Conservation (phyloP, 2,888 invertebrate genomes). For the Cheilosia grossa region DNA sequence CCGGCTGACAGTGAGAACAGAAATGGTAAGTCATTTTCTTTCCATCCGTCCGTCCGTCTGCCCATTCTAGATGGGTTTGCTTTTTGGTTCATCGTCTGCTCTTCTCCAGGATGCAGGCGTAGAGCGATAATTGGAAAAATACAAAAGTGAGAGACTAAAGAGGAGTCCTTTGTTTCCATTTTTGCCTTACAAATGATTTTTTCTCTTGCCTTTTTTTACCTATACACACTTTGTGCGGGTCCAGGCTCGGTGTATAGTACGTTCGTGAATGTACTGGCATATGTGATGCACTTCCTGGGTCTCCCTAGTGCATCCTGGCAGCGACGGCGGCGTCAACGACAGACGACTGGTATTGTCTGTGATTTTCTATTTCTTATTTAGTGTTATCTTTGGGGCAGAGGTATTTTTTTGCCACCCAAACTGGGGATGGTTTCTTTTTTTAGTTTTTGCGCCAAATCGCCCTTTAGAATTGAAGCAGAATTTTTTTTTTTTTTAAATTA, state of each 20-base stretch:
- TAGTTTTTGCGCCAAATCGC: slow-evolving; percentile 42
- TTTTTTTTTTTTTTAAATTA: slow-evolving; percentile 56
- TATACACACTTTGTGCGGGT: slow-evolving; percentile 15
- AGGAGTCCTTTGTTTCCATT: slow-evolving; percentile 67
- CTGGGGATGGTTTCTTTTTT: slow-evolving; percentile 45
- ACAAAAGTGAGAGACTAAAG: slow-evolving; percentile 73
- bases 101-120: slow-evolving; percentile 57
- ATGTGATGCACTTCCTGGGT: slow-evolving; percentile 68
- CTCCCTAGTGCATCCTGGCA: slow-evolving; percentile 45
- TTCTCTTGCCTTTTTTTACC: background rate
- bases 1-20: slow-evolving; percentile 99
- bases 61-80: slow-evolving; percentile 44
- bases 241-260: slow-evolving; percentile 7
- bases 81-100: slow-evolving; percentile 60
- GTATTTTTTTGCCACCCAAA: slow-evolving; percentile 9
- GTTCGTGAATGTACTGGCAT: slow-evolving; percentile 54
- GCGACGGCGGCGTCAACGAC: slow-evolving; percentile 38
- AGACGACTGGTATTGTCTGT: slow-evolving; percentile 65
- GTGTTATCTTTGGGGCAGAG: slow-evolving; percentile 68
- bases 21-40: slow-evolving; percentile 91
- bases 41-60: slow-evolving; percentile 38
- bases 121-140: slow-evolving; percentile 74
- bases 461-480: slow-evolving; percentile 21
- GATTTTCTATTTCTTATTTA: slow-evolving; percentile 74
- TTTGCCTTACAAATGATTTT: slow-evolving; percentile 66